A percentile compares a stretch with the other conserved stretches of the same genome.
phyloP scores from a whole-genome alignment of 2,888 invertebrate species.

The Tenthredo amoena region DNA sequence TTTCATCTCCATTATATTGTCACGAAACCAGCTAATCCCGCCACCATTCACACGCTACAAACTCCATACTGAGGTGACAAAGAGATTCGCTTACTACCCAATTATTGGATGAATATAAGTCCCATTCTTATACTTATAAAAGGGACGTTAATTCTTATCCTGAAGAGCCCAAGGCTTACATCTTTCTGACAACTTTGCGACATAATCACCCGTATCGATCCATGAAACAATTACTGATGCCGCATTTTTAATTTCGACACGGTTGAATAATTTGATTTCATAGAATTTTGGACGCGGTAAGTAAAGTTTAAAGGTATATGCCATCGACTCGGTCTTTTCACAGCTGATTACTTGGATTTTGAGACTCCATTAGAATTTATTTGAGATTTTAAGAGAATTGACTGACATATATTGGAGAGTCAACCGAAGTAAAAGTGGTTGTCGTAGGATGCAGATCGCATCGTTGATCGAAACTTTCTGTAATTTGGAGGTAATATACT shows the following conservation, averaged over 20 bases:
- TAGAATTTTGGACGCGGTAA: no score
- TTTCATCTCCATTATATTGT: slow-evolving; percentile 63
- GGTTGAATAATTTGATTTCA: neutral
- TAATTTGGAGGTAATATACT: no score
- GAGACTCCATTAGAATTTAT: no score
- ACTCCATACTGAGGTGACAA: slow-evolving; percentile 32
- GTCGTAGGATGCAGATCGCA: no score
- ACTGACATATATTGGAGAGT: no score
- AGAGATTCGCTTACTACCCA: slow-evolving; percentile 42
- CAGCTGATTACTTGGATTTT: no score
- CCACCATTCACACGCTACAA: slow-evolving; percentile 47
- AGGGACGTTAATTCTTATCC: neutral
- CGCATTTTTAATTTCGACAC: neutral
- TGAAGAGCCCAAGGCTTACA: neutral
- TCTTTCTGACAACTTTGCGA: neutral
- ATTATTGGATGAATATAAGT: neutral
- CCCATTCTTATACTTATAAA: slow-evolving; percentile 3
- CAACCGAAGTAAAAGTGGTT: no score
- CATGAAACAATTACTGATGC: neutral
- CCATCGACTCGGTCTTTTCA: no score
- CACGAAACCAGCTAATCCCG: slow-evolving; percentile 59
- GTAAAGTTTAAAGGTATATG: neutral
- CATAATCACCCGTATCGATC: neutral
- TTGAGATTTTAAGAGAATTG: no score
- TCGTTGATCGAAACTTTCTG: no score